Conservation (phyloP, 2,113 vertebrate genomes). For the Nibea albiflora region DNA sequence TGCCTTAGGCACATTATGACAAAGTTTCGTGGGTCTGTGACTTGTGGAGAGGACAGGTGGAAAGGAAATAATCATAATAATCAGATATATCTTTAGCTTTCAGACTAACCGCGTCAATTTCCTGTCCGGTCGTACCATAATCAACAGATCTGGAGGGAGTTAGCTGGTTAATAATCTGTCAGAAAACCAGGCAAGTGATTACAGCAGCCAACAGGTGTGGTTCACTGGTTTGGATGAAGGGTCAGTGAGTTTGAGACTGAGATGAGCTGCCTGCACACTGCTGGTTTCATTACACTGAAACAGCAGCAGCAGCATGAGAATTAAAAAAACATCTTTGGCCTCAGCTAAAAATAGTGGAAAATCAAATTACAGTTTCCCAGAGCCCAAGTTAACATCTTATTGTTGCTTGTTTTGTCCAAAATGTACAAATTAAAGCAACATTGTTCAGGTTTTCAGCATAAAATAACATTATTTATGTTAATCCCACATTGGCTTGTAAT, state of each 20-base stretch:
- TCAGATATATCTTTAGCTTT: not conserved
- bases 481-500: too few relatives aligned
- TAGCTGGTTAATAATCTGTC: not conserved
- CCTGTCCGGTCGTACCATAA: not conserved
- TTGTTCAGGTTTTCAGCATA: too few relatives aligned
- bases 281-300: not conserved
- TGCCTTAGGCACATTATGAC: not conserved
- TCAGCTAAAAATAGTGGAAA: not conserved
- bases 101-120: not conserved
- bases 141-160: not conserved
- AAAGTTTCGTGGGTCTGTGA: not conserved
- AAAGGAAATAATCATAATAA: not conserved
- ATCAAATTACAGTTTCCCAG: not conserved
- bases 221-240: slow-evolving; percentile 26
- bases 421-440: not conserved
- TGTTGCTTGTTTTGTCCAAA: not conserved
- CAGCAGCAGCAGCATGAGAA: not conserved
- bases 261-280: slow-evolving; percentile 13
- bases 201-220: slow-evolving; percentile 24
- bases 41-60: not conserved
- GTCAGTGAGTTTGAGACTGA: slow-evolving; percentile 24
- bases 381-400: not conserved
- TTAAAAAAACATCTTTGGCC: not conserved
- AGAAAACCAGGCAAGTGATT: slow-evolving; percentile 16
- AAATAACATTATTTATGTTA: too few relatives aligned